These are phyloP conservation scores for Sceloporus tristichus DNA, from an alignment of 2,113 vertebrate species.

Conservation along the genomic window DNA sequence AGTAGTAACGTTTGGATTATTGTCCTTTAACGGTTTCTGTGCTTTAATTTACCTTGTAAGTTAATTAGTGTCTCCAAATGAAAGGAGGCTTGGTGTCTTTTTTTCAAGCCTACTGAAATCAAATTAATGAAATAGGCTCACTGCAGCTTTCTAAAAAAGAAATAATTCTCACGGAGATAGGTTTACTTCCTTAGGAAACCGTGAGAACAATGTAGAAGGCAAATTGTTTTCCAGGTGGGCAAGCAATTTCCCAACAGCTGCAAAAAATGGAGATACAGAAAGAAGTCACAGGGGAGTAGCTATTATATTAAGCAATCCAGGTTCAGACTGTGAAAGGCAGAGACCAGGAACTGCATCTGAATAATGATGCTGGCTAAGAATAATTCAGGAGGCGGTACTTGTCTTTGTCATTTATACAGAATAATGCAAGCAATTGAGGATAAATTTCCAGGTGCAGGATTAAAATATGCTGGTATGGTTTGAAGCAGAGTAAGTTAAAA, in stretches of 20 bases:
- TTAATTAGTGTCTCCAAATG: fast-evolving
- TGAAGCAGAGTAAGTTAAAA: too few species aligned
- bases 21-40: background rate
- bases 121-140: fast-evolving
- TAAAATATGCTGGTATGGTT: too few species aligned
- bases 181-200: fast-evolving
- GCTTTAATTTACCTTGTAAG: background rate
- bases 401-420: background rate
- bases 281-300: conserved; percentile 40
- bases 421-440: conserved; percentile 2
- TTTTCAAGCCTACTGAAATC: background rate
- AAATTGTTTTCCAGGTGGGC: background rate
- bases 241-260: conserved; percentile 24
- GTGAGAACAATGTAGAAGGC: background rate
- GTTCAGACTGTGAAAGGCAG: conserved; percentile 34
- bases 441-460: fast-evolving
- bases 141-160: fast-evolving
- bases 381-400: conserved; percentile 19
- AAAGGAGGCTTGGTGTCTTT: background rate
- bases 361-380: conserved; percentile 9
- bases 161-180: fast-evolving
- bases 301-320: conserved; percentile 37
- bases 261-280: conserved; percentile 28
- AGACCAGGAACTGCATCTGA: conserved; percentile 8
- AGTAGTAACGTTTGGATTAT: background rate